Evolutionary conservation across 2,113 vertebrate genomes (phyloP).

Genomic region (Phyllostomus hastatus): DNA sequence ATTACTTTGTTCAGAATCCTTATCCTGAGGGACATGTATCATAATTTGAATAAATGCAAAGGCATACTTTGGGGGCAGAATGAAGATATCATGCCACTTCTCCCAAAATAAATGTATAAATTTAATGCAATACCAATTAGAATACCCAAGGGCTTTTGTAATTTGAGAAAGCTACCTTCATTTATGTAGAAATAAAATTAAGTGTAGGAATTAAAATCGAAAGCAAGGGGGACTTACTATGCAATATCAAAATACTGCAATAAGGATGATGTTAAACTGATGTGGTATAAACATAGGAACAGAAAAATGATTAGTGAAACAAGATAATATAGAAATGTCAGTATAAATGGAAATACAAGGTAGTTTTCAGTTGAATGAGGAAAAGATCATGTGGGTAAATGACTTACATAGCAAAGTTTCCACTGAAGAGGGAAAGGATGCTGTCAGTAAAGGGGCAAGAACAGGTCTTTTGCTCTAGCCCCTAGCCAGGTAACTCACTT

Average conservation of each 20-base stretch:
- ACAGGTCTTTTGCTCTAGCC: background rate
- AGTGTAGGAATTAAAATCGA: slow-evolving; percentile 25
- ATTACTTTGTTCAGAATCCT: background rate
- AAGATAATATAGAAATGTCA: background rate
- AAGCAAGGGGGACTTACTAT: background rate
- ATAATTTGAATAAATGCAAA: slow-evolving; percentile 13
- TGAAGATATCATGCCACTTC: background rate
- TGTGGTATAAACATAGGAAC: background rate
- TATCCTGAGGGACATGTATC: background rate
- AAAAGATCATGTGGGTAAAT: background rate
- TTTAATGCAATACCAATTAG: background rate
- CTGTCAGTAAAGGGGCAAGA: background rate
- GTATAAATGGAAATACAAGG: background rate
- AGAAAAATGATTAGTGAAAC: background rate
- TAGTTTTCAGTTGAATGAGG: background rate
- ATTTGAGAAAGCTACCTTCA: background rate
- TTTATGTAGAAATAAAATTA: background rate
- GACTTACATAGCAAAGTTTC: background rate
- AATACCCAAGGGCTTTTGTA: background rate
- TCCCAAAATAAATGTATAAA: background rate
- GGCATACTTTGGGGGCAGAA: background rate
- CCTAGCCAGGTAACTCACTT: no score
- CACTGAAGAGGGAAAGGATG: background rate
- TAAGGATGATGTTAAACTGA: background rate
- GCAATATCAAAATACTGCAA: background rate